Evolutionary conservation across 2,797 vertebrate species (phyloP).

Genomic region (Cygnus olor): DNA sequence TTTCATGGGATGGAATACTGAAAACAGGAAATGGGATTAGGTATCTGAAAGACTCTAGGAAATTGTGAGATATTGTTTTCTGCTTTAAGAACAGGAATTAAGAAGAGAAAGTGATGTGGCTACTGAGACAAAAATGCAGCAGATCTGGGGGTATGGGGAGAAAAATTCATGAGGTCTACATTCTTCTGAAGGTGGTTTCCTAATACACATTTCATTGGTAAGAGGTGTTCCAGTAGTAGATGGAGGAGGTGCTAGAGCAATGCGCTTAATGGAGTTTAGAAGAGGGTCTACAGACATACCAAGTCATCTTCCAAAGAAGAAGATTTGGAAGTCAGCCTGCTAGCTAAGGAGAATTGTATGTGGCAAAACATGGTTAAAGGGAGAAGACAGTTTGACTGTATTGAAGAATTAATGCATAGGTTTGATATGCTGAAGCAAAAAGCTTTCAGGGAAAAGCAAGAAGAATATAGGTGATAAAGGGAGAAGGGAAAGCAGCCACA

Average conservation of each 20-base stretch:
- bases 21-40: not conserved
- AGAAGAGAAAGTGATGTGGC: not conserved
- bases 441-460: not conserved
- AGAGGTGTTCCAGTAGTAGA: not conserved
- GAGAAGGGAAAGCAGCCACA: not conserved
- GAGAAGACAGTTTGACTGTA: not conserved
- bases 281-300: not conserved
- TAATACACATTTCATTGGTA: not conserved
- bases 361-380: not conserved
- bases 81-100: not conserved
- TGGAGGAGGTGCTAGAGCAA: not conserved
- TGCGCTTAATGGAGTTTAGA: not conserved
- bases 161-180: not conserved
- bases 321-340: not conserved
- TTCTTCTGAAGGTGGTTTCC: not conserved
- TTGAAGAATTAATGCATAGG: not conserved
- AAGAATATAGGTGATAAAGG: not conserved
- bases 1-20: not conserved
- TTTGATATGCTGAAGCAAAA: not conserved
- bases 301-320: not conserved
- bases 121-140: not conserved
- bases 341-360: not conserved
- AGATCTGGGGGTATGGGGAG: rapidly evolving
- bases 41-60: not conserved
- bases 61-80: not conserved